Base-by-base conservation (phyloP, 2,797 vertebrate species). In the Apodemus agrarius region DNA sequence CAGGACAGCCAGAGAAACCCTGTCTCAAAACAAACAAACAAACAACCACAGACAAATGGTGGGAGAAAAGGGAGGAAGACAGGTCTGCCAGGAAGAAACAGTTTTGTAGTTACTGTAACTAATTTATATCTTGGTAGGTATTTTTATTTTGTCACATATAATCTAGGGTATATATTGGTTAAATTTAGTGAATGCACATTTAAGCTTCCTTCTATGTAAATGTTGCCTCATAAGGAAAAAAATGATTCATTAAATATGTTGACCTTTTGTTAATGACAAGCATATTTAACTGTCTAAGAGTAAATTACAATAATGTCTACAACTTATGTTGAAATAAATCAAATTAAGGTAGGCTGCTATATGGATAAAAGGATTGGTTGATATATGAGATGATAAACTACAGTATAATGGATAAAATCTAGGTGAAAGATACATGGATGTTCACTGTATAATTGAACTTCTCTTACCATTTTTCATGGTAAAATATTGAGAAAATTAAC, bases 151-250 rank as follows among this genome's bases (percentile, higher is more conserved):
- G 8, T 72, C 17, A 72, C 7, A 3, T 72, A 37, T 72, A 72
- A 34, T 10, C 85, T 49, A 72, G 57, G 1, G 8, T 26, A 19
- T 3, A 75, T 81, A 31, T 78, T 7, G 76, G 65, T 92, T 37
- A 85, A 88, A 90, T 46, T 93, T 34, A 49, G 14, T 89, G 46
- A 89, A 90, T 74, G 31, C 1, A 83, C 46, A 90, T 59, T 91
- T 93, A 90, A 72, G 49, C 80, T 90, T 89, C 40, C 94, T 37
- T 83, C 67, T 72, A 91, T 8, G 43, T 84, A 96, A 96, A 96
- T 94, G 91, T 91, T 93, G 94, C 43, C 59, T 97, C 65, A 67
- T 67, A 95, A 85, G 76, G 24, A 54, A 86, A 94, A 91, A 49
- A 22, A 57, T 24, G 54, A 91, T 72, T 29, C 75, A 93, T 86